Base-by-base conservation (phyloP, 2,113 vertebrate genomes). In the Myotis brandtii region DNA sequence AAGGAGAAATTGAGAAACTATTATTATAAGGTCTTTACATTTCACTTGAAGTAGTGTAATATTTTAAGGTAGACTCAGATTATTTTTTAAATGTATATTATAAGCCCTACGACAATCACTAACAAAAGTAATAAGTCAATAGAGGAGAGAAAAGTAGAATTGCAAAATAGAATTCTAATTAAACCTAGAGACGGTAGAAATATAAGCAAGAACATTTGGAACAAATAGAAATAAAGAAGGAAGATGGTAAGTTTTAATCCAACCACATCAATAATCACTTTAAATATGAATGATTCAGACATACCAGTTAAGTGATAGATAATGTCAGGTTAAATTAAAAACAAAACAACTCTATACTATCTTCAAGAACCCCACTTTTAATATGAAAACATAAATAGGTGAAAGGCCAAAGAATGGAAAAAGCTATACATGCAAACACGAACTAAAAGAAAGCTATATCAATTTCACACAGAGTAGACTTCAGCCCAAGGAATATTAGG, bases 51-150 rank as follows among this genome's bases (percentile, higher is more conserved):
- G 30, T 59, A 17, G 40, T 77, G 56, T 89, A 72, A 48, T 66
- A 64, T 93, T 52, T 86, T 48, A 82, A 83, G 25, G 37, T 48
- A 95, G 34, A 73, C 17, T 64, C 46, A 62, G 54, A 34, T 77
- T 86, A 82, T 43, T 87, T 91, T 59, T 40, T 82, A 86, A 86
- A 64, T 59, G 9, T 79, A 34, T 76, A 89, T 52, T 92, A 67
- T 75, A 92, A 80, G 5, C 3, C 7, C n/a, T 75, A 62, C 9
- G 32, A 70, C 16, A 85, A 89, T 70, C 46, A 85, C 54, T 52
- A 86, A 40, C 50, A 59, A 37, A 87, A 88, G 43, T 37, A 90
- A 20, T 50, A 83, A 50, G 20, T 81, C 59, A 69, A 62, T 59
- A 40, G 37, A 91, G 21, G 50, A 81, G 10, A 82, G 50, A 56